These are phyloP conservation scores for Neofelis nebulosa DNA, from an alignment of 2,113 vertebrate genomes.

Conservation along the genomic window DNA sequence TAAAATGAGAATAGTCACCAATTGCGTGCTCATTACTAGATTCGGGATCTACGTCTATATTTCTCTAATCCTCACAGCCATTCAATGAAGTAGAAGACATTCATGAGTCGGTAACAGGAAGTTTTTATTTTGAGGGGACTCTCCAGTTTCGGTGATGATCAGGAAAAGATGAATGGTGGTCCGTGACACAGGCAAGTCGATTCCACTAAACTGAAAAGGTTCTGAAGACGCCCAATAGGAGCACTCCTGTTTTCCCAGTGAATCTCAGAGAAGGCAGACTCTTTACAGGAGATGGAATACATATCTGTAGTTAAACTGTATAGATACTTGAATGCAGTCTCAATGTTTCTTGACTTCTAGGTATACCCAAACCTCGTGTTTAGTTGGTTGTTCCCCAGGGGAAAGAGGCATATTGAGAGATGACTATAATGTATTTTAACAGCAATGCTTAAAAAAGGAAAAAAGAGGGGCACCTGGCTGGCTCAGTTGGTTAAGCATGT, in stretches of 20 bases:
- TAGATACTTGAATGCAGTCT: not conserved
- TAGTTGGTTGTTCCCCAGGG: not conserved
- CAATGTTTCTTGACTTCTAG: not conserved
- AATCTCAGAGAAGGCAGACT: not conserved
- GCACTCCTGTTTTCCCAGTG: not conserved
- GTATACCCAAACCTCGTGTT: not conserved
- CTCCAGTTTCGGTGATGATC: not conserved
- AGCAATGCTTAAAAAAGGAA: not conserved
- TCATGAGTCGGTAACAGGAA: not conserved
- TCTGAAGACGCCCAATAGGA: not conserved
- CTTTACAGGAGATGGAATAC: not conserved
- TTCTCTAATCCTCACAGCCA: not conserved
- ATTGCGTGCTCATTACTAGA: not conserved
- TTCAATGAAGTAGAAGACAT: not conserved
- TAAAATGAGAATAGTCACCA: not conserved
- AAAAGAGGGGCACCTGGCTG: not conserved
- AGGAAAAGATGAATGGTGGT: not conserved
- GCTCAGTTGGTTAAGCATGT: too few species aligned
- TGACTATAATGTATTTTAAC: not conserved
- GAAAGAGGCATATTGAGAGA: not conserved
- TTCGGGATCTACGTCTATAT: not conserved
- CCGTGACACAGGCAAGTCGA: fast-evolving
- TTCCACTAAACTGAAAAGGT: not conserved
- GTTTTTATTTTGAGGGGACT: not conserved
- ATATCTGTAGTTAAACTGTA: not conserved